Percentiles rank a stretch among this genome's conserved stretches.
Conservation (phyloP, 2,888 invertebrate genomes). For the Tubulanus polymorphus region DNA sequence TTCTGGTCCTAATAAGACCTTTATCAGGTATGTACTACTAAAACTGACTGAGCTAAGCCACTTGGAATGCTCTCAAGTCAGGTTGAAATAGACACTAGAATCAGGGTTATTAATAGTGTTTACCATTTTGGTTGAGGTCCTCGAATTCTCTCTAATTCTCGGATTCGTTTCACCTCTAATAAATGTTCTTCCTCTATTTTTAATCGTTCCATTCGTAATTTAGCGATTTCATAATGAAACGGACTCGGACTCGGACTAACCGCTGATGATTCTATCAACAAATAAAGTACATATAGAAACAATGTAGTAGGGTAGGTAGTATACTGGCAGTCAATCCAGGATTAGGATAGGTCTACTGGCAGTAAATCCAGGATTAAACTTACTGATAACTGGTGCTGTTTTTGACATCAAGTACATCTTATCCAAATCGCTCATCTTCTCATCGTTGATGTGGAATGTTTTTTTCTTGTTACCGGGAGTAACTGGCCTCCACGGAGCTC, state of each 20-base stretch:
- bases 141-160: slow-evolving; percentile 42
- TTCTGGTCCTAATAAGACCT: too few relatives aligned
- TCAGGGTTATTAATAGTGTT: too few relatives aligned
- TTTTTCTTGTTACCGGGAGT: neutral
- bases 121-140: slow-evolving; percentile 47
- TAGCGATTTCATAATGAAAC: slow-evolving; percentile 34
- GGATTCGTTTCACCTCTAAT: slow-evolving; percentile 37
- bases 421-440: too few relatives aligned
- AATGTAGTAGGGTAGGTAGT: too few relatives aligned
- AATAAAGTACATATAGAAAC: neutral
- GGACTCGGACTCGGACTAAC: slow-evolving; percentile 31
- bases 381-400: slow-evolving; percentile 27
- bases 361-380: neutral
- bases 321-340: neutral
- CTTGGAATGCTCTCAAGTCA: too few relatives aligned
- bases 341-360: neutral
- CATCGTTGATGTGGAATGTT: neutral
- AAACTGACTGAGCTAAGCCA: too few relatives aligned
- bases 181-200: slow-evolving; percentile 42
- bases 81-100: too few relatives aligned
- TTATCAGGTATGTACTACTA: too few relatives aligned
- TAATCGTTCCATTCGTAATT: slow-evolving; percentile 38
- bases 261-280: slow-evolving; percentile 20
- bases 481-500: neutral
- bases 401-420: slow-evolving; percentile 24